A percentile compares a stretch with the other conserved stretches of the same genome.
Evolutionary conservation across 2,113 vertebrate genomes (phyloP).

Genomic region (Recurvirostra avosetta): DNA sequence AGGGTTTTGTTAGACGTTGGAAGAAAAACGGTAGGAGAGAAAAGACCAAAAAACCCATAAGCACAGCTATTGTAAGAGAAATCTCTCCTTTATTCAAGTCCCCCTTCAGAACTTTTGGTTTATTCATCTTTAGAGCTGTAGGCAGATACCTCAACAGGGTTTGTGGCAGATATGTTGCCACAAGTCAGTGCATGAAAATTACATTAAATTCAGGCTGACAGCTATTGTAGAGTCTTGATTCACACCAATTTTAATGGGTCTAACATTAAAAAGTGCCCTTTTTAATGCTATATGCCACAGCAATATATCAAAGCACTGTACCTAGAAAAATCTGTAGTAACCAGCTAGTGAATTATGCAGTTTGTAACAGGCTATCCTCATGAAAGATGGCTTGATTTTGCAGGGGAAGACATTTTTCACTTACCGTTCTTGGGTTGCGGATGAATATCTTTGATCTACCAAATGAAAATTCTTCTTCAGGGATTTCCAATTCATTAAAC

Average conservation of each 20-base stretch:
- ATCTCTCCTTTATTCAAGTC: not conserved
- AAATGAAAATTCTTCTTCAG: constrained; percentile 88
- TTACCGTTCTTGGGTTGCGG: constrained; percentile 95
- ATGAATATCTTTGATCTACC: constrained; percentile 99
- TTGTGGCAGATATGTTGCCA: not conserved
- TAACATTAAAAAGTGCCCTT: not conserved
- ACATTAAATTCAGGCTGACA: not conserved
- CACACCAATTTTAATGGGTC: not conserved
- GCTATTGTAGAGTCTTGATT: not conserved
- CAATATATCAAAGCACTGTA: not conserved
- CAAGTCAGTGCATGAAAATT: rapidly evolving
- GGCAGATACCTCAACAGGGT: not conserved
- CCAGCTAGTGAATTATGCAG: not conserved
- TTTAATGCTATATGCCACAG: not conserved
- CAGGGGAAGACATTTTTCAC: constrained; percentile 22
- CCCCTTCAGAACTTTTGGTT: not conserved
- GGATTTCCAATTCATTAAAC: constrained; percentile 84
- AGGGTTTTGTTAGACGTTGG: not conserved
- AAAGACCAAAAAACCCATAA: not conserved
- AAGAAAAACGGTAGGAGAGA: not conserved
- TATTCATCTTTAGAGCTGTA: not conserved
- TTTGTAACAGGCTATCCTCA: not conserved
- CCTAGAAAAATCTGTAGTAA: not conserved
- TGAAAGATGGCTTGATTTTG: not conserved
- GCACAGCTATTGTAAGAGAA: not conserved